Conservation (phyloP, 2,797 vertebrate species). For the Alauda arvensis region DNA sequence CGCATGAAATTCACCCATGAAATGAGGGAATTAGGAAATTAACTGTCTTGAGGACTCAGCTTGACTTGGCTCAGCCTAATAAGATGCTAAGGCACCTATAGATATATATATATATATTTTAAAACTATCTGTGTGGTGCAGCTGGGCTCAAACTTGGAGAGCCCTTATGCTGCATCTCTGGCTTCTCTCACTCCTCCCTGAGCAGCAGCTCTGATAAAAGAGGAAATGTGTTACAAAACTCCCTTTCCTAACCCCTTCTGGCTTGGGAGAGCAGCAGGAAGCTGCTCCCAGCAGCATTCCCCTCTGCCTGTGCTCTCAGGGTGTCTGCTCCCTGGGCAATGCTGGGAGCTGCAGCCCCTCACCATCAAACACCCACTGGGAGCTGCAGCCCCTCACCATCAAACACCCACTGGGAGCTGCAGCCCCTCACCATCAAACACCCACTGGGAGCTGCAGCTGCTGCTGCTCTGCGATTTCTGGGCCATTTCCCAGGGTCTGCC, state of each 20-base stretch:
- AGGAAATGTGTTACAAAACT: neutral
- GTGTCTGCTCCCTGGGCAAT: neutral
- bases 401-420: neutral
- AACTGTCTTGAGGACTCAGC: constrained; percentile 30
- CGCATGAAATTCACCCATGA: constrained; percentile 46
- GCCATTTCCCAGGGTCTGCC: neutral
- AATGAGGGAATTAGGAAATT: constrained; percentile 47
- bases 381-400: neutral
- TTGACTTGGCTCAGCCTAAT: constrained; percentile 6
- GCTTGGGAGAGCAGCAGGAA: neutral
- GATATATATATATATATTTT: neutral
- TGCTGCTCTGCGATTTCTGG: neutral
- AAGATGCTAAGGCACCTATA: neutral
- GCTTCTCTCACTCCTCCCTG: neutral
- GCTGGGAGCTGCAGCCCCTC: neutral
- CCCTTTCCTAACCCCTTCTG: neutral
- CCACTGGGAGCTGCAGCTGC: neutral
- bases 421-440: neutral
- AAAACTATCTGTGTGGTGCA: constrained; percentile 4
- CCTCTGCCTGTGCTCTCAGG: neutral
- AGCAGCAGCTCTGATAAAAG: neutral
- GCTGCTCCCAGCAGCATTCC: neutral
- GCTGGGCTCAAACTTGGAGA: neutral
- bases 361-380: neutral
- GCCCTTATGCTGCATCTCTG: neutral